phyloP scores from a whole-genome alignment of 2,113 vertebrate genomes.

The Colius striatus region DNA sequence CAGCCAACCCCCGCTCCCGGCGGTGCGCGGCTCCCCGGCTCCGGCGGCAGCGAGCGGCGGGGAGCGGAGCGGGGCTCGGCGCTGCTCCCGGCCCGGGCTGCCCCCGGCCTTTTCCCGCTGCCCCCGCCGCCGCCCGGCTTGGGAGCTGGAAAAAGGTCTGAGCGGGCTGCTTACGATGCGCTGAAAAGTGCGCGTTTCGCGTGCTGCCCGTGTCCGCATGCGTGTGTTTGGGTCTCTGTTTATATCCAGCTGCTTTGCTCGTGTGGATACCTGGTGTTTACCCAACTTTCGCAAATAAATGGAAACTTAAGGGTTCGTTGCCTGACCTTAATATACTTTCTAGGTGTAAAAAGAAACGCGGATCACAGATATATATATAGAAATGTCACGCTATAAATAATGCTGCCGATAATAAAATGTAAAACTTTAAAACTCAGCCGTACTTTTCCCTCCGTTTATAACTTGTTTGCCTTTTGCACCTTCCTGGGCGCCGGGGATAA shows the following conservation, averaged over 20 bases:
- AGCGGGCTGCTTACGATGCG: not conserved
- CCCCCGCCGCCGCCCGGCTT: not conserved
- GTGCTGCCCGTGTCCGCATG: not conserved
- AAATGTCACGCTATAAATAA: constrained; percentile 31
- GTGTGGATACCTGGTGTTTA: not conserved
- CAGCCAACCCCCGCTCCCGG: not conserved
- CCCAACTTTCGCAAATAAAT: not conserved
- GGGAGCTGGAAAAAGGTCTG: not conserved
- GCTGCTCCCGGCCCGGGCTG: not conserved
- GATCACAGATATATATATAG: constrained; percentile 1
- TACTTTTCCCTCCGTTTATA: not conserved
- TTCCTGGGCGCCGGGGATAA: not conserved
- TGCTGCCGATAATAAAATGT: constrained; percentile 28
- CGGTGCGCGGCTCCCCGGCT: not conserved
- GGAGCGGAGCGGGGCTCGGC: not conserved
- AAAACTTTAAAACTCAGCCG: constrained; percentile 26
- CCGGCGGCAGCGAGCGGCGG: not conserved
- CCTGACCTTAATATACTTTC: not conserved
- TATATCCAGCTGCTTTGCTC: not conserved
- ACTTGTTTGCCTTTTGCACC: constrained; percentile 9
- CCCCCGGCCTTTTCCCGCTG: not conserved
- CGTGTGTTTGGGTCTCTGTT: not conserved
- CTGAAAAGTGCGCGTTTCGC: not conserved
- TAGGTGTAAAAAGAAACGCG: constrained; percentile 1
- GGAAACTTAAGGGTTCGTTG: not conserved